Evolutionary conservation across 2,888 invertebrate species (phyloP).

Genomic region (Periphyllus acericola): DNA sequence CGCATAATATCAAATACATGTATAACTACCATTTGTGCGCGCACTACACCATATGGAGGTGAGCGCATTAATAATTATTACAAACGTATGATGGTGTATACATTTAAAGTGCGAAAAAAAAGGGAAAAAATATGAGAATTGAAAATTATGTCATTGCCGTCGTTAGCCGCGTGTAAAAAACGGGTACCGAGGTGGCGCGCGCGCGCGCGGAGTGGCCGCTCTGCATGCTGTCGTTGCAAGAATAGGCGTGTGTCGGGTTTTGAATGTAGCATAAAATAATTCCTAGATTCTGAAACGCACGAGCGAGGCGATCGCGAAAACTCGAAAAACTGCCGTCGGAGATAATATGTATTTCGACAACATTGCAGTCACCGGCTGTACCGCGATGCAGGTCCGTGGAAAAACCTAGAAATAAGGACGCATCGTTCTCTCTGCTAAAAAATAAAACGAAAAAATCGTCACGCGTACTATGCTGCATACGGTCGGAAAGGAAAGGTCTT

Average conservation of each 20-base stretch:
- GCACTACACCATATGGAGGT: neutral
- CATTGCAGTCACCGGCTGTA: too few species aligned
- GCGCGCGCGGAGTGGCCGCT: neutral
- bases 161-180: neutral
- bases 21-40: neutral
- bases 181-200: neutral
- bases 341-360: too few species aligned
- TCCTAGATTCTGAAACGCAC: too few species aligned
- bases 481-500: neutral
- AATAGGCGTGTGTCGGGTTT: neutral
- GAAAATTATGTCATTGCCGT: conserved; percentile 6
- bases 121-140: neutral
- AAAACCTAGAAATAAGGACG: too few species aligned
- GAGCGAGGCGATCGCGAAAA: too few species aligned
- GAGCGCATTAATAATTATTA: conserved; percentile 18
- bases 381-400: too few species aligned
- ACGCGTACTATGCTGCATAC: too few species aligned
- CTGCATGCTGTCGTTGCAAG: neutral
- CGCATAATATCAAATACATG: neutral
- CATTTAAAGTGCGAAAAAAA: neutral
- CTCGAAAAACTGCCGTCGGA: too few species aligned
- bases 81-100: neutral
- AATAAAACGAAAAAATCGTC: too few species aligned
- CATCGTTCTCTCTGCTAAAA: too few species aligned
- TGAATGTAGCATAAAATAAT: too few species aligned